Conservation (phyloP, 2,888 invertebrate genomes). For the Argyresthia goedartella region DNA sequence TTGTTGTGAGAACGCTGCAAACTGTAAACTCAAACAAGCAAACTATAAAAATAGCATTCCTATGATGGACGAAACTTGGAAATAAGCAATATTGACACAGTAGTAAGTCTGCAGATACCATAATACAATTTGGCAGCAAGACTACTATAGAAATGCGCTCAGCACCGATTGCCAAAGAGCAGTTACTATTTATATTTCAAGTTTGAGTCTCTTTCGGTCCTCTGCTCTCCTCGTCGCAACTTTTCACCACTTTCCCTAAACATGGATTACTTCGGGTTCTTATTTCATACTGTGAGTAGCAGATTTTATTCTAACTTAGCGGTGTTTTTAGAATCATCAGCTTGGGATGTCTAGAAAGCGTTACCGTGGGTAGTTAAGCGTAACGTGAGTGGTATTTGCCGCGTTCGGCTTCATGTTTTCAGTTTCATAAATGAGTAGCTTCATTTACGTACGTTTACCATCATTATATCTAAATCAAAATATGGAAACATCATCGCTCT, state of each 20-base stretch:
- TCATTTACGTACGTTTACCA: too few species aligned
- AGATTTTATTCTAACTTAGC: background rate
- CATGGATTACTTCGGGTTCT: conserved; percentile 17
- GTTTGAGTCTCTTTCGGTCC: background rate
- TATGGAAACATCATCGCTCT: too few species aligned
- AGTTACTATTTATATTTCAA: background rate
- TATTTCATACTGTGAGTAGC: conserved; percentile 15
- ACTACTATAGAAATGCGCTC: conserved; percentile 26
- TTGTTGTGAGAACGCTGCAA: too few species aligned
- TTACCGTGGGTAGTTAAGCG: background rate
- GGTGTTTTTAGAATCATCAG: background rate
- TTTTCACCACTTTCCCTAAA: background rate
- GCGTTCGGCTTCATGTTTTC: too few species aligned
- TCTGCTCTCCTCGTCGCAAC: background rate
- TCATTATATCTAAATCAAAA: too few species aligned
- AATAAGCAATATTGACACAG: too few species aligned
- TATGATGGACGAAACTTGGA: too few species aligned
- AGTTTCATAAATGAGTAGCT: too few species aligned
- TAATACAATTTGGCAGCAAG: conserved; percentile 27
- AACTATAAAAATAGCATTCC: too few species aligned
- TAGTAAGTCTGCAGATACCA: too few species aligned
- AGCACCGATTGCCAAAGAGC: conserved; percentile 8
- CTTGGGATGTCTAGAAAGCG: conserved; percentile 1
- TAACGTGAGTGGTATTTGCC: background rate
- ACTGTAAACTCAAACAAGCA: too few species aligned